Base-by-base conservation (phyloP, 2,797 vertebrate genomes). In the Ceryle rudis region DNA sequence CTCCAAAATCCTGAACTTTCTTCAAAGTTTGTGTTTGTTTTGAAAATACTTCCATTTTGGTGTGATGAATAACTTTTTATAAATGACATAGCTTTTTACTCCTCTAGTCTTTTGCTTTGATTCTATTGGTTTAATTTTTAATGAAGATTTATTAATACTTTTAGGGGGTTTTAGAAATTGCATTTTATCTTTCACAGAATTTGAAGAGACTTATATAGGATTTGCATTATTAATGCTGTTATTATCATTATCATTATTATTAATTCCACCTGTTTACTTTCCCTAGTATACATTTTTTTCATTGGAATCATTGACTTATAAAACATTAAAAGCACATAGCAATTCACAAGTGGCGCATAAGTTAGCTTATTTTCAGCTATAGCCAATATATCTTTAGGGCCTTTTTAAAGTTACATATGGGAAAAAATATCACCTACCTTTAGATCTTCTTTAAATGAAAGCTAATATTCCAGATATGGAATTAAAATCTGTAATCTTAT, bases 221-320 rank as follows among this genome's bases (percentile, higher is more conserved):
- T 86, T 93, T 96, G 18, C 77, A 95, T 95, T 96, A 95, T 96
- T 96, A 79, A 96, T 96, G 39, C 11, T 74, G 33, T 52, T 91
- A 83, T 95, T 92, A 82, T 66, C 33, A 49, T 85, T 37, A 65
- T 58, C 15, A 61, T 88, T 69, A 82, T 67, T 72, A 89, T 93
- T 91, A 96, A 92, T 91, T 94, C 51, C 67, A 77, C 84, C 35
- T 95, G 65, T 93, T 95, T 81, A 72, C 37, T 90, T 95, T 78
- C 71, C 28, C 44, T 5, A 33, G 11, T 78, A 65, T 65, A 64
- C 35, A 66, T 72, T 67, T 91, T 74, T 91, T 80, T 86, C 21
- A 71, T 88, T 87, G 57, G 75, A 82, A 55, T 61, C 26, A 42
- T 81, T 49, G 49, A 62, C 41, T 88, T 75, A 89, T 69, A 71